Base-by-base conservation (phyloP, 2,888 invertebrate genomes). In the Chymomyza fuscimana region DNA sequence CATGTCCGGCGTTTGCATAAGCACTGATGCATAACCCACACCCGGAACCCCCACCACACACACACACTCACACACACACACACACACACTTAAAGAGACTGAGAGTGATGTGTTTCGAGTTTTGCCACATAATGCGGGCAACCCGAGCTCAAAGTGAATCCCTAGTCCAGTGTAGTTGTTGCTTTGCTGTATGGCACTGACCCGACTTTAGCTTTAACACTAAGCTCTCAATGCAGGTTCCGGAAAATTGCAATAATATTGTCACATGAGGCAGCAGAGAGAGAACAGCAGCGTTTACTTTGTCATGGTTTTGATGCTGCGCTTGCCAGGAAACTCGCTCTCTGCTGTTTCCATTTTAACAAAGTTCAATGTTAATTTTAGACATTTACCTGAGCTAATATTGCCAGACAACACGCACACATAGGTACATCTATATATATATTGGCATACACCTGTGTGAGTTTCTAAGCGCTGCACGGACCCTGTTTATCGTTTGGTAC, bases 291-390 rank as follows among this genome's bases (percentile, higher is more conserved):
- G n/a, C 36, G 40, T 46, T 46, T 46, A 46, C 40, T 46, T 46
- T 46, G 40, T 46, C 40, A 46, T 46, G 40, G 51, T 67, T 32
- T 29, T 64, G 63, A 58, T 74, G 64, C 50, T 16, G 50, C 22
- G 63, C 63, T 60, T 54, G 65, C 62, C 32, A 68, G 72, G 32
- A 61, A 46, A 46, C 65, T 73, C 66, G 52, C 67, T 77, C 15
- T 77, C 15, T 15, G 2, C 36, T 19, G 74, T 72, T 70, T 72
- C 66, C 78, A 70, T 70, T 76, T 75, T 70, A 73, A 65, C 77
- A 87, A 85, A 87, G 86, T 88, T 88, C 88, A 86, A 88, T 87
- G 86, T 86, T 86, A 88, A 86, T 88, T 88, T 86, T 87, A 69
- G 81, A 78, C 82, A 87, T 88, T 86, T 88, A 87, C 87, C 86